phyloP scores from a whole-genome alignment of 2,797 vertebrate species.

The Balearica regulorum region DNA sequence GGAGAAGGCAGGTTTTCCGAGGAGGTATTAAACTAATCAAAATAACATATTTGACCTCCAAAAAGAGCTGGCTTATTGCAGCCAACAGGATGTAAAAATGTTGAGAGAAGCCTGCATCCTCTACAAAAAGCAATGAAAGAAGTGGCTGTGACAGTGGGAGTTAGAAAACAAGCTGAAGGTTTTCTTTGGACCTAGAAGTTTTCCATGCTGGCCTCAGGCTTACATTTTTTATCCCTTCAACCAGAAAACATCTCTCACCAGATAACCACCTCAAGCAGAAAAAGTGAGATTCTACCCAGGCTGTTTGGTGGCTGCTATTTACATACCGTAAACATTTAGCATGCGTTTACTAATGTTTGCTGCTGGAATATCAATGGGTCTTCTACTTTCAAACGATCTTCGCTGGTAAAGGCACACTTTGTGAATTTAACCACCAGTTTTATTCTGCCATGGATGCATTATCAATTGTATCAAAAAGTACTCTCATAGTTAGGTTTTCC shows the following conservation, averaged over 20 bases:
- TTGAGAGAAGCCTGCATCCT: slow-evolving; percentile 1
- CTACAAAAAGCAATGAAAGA: slow-evolving; percentile 33
- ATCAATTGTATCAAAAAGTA: not conserved
- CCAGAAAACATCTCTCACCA: not conserved
- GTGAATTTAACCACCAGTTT: not conserved
- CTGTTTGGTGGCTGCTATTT: not conserved
- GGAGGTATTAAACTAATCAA: slow-evolving; percentile 9
- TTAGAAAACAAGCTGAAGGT: slow-evolving; percentile 8
- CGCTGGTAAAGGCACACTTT: not conserved
- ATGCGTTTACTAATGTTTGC: not conserved
- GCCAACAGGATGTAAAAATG: slow-evolving; percentile 22
- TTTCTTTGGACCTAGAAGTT: slow-evolving; percentile 34
- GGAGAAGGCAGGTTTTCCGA: not conserved
- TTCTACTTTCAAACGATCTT: not conserved
- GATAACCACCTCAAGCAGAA: not conserved
- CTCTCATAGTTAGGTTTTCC: not conserved
- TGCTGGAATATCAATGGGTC: not conserved
- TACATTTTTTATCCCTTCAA: not conserved
- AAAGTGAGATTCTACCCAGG: not conserved
- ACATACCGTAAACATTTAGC: not conserved
- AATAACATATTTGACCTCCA: slow-evolving; percentile 7
- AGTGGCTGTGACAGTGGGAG: not conserved
- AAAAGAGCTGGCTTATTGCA: not conserved
- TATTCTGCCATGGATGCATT: not conserved
- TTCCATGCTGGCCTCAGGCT: not conserved